Evolutionary conservation across 2,113 vertebrate species (phyloP).

Genomic region (Oxyruncus cristatus): DNA sequence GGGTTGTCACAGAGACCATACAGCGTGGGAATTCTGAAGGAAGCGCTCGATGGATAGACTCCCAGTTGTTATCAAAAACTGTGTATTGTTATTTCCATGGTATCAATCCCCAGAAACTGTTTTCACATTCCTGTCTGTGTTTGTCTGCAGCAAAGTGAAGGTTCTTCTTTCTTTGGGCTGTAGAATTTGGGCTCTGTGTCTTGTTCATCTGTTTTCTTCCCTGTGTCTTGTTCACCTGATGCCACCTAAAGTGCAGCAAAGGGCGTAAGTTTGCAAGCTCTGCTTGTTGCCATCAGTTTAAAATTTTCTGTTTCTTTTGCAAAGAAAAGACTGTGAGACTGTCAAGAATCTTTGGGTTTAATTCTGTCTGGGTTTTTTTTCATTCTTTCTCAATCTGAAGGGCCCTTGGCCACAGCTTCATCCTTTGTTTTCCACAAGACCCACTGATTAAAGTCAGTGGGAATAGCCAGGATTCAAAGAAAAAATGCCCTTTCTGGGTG

Average conservation of each 20-base stretch:
- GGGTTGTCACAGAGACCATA: background rate
- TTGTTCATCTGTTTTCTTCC: background rate
- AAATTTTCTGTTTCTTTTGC: background rate
- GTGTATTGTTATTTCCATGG: background rate
- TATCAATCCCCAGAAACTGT: background rate
- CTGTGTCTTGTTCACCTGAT: rapidly evolving
- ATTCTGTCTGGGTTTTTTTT: background rate
- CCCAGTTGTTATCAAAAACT: background rate
- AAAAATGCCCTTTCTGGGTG: background rate
- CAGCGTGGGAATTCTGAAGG: background rate
- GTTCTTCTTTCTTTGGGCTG: background rate
- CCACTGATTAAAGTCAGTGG: background rate
- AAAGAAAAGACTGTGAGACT: background rate
- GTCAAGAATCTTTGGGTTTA: background rate
- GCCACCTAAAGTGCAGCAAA: background rate
- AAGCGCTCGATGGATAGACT: background rate
- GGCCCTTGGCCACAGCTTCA: background rate
- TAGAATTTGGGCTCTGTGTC: background rate
- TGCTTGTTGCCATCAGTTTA: background rate
- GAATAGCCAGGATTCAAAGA: background rate
- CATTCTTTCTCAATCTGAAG: background rate
- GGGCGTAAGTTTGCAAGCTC: background rate
- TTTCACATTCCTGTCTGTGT: rapidly evolving
- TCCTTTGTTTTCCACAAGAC: background rate
- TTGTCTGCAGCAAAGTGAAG: background rate